A percentile compares a stretch with the other conserved stretches of the same genome.
These are phyloP conservation scores for Drosophila mojavensis DNA, from an alignment of 1,140 invertebrate species.

Conservation along the genomic window DNA sequence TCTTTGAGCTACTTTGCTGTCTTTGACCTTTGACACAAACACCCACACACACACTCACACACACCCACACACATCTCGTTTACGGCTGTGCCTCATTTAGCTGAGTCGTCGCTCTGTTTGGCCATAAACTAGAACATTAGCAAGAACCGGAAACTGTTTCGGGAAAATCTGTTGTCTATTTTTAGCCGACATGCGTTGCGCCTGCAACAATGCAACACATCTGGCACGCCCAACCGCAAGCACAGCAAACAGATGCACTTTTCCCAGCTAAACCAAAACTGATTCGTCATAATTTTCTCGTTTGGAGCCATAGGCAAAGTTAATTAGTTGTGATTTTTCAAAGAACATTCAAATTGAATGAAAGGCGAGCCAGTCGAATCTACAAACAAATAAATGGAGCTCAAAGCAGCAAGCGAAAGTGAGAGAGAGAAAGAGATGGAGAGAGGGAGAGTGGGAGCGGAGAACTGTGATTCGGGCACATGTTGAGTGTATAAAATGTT, in stretches of 20 bases:
- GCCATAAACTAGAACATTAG: conserved; percentile 43
- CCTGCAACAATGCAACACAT: conserved; percentile 26
- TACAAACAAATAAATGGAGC: conserved; percentile 63
- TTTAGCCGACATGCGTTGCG: conserved; percentile 13
- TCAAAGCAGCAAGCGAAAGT: conserved; percentile 23
- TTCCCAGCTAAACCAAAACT: background rate
- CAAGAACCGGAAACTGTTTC: conserved; percentile 43
- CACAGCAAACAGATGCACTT: conserved; percentile 8
- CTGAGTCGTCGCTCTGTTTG: conserved; percentile 24
- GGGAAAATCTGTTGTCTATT: conserved; percentile 49
- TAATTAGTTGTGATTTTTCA: conserved; percentile 83
- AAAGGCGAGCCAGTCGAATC: conserved; percentile 38
- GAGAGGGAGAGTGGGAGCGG: background rate
- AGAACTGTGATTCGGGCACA: conserved; percentile 55
- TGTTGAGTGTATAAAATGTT: conserved; percentile 82
- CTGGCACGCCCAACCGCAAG: conserved; percentile 24
- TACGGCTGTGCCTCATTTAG: conserved; percentile 15
- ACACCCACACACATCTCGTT: background rate
- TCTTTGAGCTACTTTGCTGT: background rate
- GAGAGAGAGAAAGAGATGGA: background rate
- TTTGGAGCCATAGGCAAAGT: conserved; percentile 61
- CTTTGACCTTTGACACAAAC: conserved; percentile 8
- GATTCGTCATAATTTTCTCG: conserved; percentile 37
- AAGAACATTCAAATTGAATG: conserved; percentile 72
- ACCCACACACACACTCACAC: conserved; percentile 1